A percentile compares a stretch with the other conserved stretches of the same genome.
Evolutionary conservation across 2,113 vertebrate species (phyloP).

Genomic region (Megatriorchis doriae): DNA sequence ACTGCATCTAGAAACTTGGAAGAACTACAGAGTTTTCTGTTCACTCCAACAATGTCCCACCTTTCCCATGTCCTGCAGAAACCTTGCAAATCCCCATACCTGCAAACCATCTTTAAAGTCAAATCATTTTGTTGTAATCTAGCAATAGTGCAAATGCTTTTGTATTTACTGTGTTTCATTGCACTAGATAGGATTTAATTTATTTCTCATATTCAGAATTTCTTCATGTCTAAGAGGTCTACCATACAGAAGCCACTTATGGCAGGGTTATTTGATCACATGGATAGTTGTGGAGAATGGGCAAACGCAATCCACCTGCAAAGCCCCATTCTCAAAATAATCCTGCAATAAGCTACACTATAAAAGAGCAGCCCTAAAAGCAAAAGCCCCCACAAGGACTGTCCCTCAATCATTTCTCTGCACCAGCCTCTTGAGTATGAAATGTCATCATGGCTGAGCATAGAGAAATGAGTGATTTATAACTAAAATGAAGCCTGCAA

Average conservation of each 20-base stretch:
- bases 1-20: neutral
- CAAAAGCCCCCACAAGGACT: neutral
- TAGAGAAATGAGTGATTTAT: slow-evolving; percentile 62
- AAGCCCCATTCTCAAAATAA: neutral
- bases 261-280: neutral
- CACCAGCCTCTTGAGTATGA: slow-evolving; percentile 4
- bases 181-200: neutral
- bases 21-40: neutral
- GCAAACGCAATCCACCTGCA: neutral
- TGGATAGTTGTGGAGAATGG: neutral
- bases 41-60: neutral
- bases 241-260: neutral
- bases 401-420: neutral
- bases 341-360: neutral
- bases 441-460: slow-evolving; percentile 43
- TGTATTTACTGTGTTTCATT: neutral
- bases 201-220: neutral
- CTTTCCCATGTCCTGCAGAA: neutral
- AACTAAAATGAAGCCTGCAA: slow-evolving; percentile 55
- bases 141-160: neutral
- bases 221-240: neutral
- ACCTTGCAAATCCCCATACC: neutral
- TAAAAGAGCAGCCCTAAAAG: neutral
- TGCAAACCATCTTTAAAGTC: neutral
- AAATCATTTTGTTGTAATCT: neutral